A percentile compares a stretch with the other conserved stretches of the same genome.
phyloP scores from a whole-genome alignment of 2,113 vertebrate genomes.

The Semnornis frantzii region DNA sequence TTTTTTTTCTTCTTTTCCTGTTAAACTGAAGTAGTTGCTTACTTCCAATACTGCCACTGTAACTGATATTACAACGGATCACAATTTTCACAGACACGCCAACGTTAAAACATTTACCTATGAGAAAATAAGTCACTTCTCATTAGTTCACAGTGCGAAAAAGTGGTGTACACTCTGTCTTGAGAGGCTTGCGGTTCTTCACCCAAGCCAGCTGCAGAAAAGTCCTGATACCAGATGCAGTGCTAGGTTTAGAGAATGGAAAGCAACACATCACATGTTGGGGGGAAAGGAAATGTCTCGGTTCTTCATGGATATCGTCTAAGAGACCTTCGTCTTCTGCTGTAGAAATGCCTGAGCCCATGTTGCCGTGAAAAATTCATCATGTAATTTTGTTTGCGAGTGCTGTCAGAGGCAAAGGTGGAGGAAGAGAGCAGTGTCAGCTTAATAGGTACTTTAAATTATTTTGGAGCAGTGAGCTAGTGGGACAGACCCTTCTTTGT shows the following conservation, averaged over 20 bases:
- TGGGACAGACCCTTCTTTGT: slow-evolving; percentile 10
- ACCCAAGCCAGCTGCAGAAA: slow-evolving; percentile 71
- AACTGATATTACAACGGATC: slow-evolving; percentile 83
- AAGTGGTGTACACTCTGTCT: slow-evolving; percentile 76
- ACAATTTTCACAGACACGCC: slow-evolving; percentile 81
- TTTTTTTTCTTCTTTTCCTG: slow-evolving; percentile 58
- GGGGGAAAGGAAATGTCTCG: slow-evolving; percentile 71
- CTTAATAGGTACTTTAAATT: not conserved
- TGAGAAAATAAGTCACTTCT: slow-evolving; percentile 84
- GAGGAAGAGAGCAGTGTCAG: slow-evolving; percentile 64
- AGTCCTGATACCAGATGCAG: slow-evolving; percentile 78
- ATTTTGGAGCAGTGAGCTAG: not conserved
- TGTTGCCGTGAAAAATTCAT: slow-evolving; percentile 99
- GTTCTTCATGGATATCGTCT: slow-evolving; percentile 86
- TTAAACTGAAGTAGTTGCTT: slow-evolving; percentile 80
- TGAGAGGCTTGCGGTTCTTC: slow-evolving; percentile 74
- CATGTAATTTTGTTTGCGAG: slow-evolving; percentile 99
- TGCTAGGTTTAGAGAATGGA: slow-evolving; percentile 74
- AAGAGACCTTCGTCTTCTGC: slow-evolving; percentile 95
- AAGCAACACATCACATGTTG: slow-evolving; percentile 78
- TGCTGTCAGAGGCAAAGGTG: slow-evolving; percentile 82
- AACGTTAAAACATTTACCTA: slow-evolving; percentile 84
- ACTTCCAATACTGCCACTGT: slow-evolving; percentile 83
- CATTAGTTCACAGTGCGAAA: slow-evolving; percentile 87
- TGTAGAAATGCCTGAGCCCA: slow-evolving; percentile 96